Evolutionary conservation across 2,797 vertebrate genomes (phyloP).

Genomic region (Microctenopoma stevenorrisi): DNA sequence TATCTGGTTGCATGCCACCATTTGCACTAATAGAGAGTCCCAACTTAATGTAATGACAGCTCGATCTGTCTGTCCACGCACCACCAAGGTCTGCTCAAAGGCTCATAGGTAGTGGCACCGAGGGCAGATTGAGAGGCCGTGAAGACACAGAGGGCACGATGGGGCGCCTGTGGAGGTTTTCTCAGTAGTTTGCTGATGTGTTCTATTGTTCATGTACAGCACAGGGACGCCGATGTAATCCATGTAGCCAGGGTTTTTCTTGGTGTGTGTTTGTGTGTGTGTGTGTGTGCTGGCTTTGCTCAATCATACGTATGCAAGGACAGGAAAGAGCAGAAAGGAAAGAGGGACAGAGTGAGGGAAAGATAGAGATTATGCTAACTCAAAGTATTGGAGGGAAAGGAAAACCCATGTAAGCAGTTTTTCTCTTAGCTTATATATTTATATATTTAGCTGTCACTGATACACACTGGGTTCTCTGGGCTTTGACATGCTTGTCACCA

Average conservation of each 20-base stretch:
- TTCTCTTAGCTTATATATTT: slow-evolving; percentile 68
- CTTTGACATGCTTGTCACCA: slow-evolving; percentile 69
- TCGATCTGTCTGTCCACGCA: slow-evolving; percentile 60
- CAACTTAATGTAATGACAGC: slow-evolving; percentile 74
- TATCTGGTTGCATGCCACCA: slow-evolving; percentile 76
- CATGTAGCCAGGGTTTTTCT: slow-evolving; percentile 21
- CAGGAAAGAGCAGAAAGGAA: slow-evolving; percentile 66
- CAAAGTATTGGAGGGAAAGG: slow-evolving; percentile 73
- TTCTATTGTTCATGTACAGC: slow-evolving; percentile 68
- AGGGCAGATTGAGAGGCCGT: slow-evolving; percentile 66
- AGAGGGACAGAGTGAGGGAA: slow-evolving; percentile 41
- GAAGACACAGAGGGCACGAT: slow-evolving; percentile 60
- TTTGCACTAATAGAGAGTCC: slow-evolving; percentile 77
- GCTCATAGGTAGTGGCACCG: slow-evolving; percentile 66
- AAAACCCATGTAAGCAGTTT: slow-evolving; percentile 80
- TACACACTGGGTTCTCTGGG: slow-evolving; percentile 48
- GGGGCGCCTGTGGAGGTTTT: slow-evolving; percentile 57
- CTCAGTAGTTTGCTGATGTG: slow-evolving; percentile 64
- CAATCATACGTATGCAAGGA: slow-evolving; percentile 62
- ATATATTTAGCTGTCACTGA: slow-evolving; percentile 77
- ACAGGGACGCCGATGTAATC: slow-evolving; percentile 31
- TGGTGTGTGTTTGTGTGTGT: slow-evolving; percentile 12
- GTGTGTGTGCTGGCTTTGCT: slow-evolving; percentile 48
- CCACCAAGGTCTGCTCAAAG: slow-evolving; percentile 60
- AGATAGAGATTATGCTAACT: slow-evolving; percentile 78